phyloP scores from a whole-genome alignment of 35 echinoderm and acorn worm genomes.

The Heliocidaris erythrogramma region DNA sequence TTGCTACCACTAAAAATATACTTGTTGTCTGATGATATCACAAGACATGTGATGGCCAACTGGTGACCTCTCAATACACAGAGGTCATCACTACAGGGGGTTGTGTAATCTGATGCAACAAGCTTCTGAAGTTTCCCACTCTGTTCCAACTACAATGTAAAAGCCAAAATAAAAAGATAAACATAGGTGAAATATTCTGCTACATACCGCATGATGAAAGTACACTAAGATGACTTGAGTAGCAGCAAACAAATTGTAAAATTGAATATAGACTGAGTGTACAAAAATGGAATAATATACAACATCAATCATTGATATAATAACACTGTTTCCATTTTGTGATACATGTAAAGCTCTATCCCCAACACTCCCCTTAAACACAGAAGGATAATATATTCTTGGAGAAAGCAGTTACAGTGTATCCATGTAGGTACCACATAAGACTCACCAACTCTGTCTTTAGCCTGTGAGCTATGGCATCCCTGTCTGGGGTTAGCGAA shows the following conservation, averaged over 20 bases:
- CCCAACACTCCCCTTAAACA: too few relatives aligned
- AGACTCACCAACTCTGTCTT: slow-evolving; percentile 87
- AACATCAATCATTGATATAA: too few relatives aligned
- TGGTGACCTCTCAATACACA: slow-evolving; percentile 84
- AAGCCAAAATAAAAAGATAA: background rate
- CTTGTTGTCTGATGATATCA: slow-evolving; percentile 88
- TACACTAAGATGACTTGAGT: background rate
- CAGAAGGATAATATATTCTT: too few relatives aligned
- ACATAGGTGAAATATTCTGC: too few relatives aligned
- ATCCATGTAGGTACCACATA: too few relatives aligned
- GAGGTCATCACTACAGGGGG: slow-evolving; percentile 70
- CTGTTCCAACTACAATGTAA: slow-evolving; percentile 79
- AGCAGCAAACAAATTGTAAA: background rate
- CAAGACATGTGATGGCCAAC: slow-evolving; percentile 88
- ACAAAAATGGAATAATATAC: too few relatives aligned
- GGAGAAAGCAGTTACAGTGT: too few relatives aligned
- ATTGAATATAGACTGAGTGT: background rate
- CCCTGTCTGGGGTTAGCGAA: slow-evolving; percentile 62
- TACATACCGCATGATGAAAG: background rate
- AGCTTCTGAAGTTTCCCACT: slow-evolving; percentile 77
- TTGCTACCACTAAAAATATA: slow-evolving; percentile 88
- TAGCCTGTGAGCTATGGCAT: slow-evolving; percentile 82
- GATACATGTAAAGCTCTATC: too few relatives aligned
- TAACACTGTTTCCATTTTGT: too few relatives aligned
- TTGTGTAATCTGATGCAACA: slow-evolving; percentile 69